phyloP scores from a whole-genome alignment of 2,113 vertebrate genomes.

The Pseudopodoces humilis region DNA sequence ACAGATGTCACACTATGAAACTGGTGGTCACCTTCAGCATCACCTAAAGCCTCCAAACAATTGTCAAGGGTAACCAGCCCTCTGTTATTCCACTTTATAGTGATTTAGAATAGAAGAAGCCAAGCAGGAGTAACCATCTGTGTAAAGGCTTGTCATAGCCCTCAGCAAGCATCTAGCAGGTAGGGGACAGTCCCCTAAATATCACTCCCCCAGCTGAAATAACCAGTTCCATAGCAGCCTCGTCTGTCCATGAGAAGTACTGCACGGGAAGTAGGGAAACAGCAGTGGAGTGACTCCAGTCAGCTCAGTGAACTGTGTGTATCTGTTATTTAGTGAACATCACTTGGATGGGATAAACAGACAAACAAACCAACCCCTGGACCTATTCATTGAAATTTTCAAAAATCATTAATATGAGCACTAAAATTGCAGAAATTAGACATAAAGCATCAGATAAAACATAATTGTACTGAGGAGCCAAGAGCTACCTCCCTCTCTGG shows the following conservation, averaged over 20 bases:
- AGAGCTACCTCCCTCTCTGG: not conserved
- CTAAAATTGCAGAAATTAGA: not conserved
- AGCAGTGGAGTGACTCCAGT: not conserved
- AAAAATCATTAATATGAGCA: not conserved
- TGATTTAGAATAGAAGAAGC: not conserved
- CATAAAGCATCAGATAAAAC: not conserved
- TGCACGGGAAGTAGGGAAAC: not conserved
- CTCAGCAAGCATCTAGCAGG: not conserved
- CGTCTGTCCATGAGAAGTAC: constrained; percentile 6
- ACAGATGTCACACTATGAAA: not conserved
- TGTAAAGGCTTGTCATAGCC: not conserved
- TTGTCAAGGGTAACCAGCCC: not conserved
- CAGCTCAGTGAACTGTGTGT: rapidly evolving
- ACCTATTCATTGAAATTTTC: not conserved
- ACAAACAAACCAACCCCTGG: not conserved
- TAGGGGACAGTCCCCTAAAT: not conserved
- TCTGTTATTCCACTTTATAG: not conserved
- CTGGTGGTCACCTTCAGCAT: not conserved
- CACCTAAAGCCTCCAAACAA: not conserved
- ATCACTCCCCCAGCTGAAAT: not conserved
- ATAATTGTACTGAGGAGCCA: not conserved
- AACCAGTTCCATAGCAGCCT: constrained; percentile 12
- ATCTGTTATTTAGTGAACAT: not conserved
- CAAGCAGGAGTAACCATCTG: not conserved
- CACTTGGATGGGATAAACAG: not conserved